Base-by-base conservation (phyloP, 2,113 vertebrate genomes). In the Boleophthalmus pectinirostris region DNA sequence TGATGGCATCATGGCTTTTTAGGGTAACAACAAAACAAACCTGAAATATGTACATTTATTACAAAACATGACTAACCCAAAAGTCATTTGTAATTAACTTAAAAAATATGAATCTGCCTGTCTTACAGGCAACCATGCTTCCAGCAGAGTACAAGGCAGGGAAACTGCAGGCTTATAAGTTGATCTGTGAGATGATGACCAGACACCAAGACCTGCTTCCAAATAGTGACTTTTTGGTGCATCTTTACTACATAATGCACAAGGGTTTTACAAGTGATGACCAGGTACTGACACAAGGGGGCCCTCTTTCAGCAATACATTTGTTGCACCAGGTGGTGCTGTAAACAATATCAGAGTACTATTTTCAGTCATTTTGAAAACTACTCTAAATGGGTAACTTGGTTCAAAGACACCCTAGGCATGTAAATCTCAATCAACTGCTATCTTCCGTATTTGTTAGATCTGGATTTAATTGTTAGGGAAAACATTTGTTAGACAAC, bases 141-240 rank as follows among this genome's bases (percentile, higher is more conserved):
- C 96, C 97, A 23, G 83, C 90, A 20, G 95, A 98, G 72, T 99
- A 95, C 84, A 99, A 99, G 77, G 94, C 94, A 7, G 98, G 98
- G 24, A 99, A 98, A 64, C 95, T 99, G 18, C 96, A 97, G 79
- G 97, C 97, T 0, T 98, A 97, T 90, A 95, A 94, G 81, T 90
- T 99, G 65, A 97, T 99, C 88, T 99, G 97, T 21, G 94, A 97
- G 84, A 98, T 99, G 96, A 99, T 99, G 97, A 97, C 95, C 66
- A 94, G 97, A 72, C 96, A 97, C 54, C 98, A 99, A 86, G 98
- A 99, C 60, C 93, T 99, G 46, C 93, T 97, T 74, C 98, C 98
- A 72, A 99, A 96, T 91, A 94, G 93, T 0, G 98, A 99, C 89
- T 98, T 98, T 86, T 88, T 99, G 77, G 93, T 99, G 54, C 97